These are phyloP conservation scores for Acipenser oxyrinchus DNA, from an alignment of 2,797 vertebrate genomes.

Conservation along the genomic window DNA sequence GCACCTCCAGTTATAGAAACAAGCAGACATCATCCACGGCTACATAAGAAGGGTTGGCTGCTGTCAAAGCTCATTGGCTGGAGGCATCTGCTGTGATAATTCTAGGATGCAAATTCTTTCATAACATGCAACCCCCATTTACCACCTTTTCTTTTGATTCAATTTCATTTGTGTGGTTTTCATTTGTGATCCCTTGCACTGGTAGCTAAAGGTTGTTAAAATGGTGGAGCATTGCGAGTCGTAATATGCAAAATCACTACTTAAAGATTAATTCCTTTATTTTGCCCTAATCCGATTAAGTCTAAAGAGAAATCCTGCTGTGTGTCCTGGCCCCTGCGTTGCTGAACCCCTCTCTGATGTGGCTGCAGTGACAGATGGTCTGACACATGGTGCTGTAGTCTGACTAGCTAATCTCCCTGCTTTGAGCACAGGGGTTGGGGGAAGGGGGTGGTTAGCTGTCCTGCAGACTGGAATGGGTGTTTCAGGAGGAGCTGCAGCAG, in stretches of 20 bases:
- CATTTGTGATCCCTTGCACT: neutral
- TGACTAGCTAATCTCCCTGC: conserved; percentile 54
- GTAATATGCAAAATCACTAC: conserved; percentile 25
- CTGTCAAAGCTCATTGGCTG: too few species aligned
- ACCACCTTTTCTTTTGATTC: too few species aligned
- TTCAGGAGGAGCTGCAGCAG: too few species aligned
- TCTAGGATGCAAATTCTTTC: too few species aligned
- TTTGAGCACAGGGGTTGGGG: conserved; percentile 29
- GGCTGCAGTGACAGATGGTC: conserved; percentile 49
- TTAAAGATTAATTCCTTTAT: conserved; percentile 39
- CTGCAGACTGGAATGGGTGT: neutral
- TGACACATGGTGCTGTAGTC: conserved; percentile 37
- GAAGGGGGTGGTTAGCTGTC: conserved; percentile 25
- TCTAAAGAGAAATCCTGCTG: conserved; percentile 26
- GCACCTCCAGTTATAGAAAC: too few species aligned
- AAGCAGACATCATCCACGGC: too few species aligned
- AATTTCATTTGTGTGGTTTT: too few species aligned
- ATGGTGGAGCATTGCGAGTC: neutral
- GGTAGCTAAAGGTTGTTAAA: conserved; percentile 1
- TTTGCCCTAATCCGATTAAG: conserved; percentile 37
- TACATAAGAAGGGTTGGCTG: too few species aligned
- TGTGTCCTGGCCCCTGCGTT: conserved; percentile 2
- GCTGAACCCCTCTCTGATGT: conserved; percentile 8
- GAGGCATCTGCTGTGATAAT: conserved; percentile 3
- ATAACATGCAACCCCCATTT: too few species aligned